These are phyloP conservation scores for Agapostemon virescens DNA, from an alignment of 2,888 invertebrate genomes.

Conservation along the genomic window DNA sequence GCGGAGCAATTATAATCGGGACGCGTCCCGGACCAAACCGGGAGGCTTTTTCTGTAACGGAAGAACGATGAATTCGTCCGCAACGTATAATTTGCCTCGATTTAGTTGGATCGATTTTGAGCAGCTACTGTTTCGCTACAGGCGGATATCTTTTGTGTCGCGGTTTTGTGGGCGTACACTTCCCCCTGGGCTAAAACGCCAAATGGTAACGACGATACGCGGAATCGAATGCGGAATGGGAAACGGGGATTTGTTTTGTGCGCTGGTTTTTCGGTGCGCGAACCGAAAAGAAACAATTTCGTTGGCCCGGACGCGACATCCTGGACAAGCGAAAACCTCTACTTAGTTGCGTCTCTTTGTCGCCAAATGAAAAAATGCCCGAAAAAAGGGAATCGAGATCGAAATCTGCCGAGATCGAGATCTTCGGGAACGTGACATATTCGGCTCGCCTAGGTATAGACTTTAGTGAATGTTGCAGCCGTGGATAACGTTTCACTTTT, in stretches of 20 bases:
- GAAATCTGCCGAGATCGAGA: slow-evolving; percentile 33
- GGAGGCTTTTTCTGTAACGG: slow-evolving; percentile 53
- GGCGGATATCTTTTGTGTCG: slow-evolving; percentile 80
- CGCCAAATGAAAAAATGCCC: slow-evolving; percentile 31
- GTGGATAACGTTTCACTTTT: background rate
- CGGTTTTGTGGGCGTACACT: slow-evolving; percentile 78
- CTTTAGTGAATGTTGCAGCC: background rate
- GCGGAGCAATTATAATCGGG: slow-evolving; percentile 51
- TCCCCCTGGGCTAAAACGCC: slow-evolving; percentile 77
- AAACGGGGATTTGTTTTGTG: slow-evolving; percentile 69
- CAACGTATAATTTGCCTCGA: slow-evolving; percentile 79
- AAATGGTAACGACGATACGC: slow-evolving; percentile 76
- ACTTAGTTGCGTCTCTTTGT: slow-evolving; percentile 56
- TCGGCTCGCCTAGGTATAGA: background rate
- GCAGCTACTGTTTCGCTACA: slow-evolving; percentile 78
- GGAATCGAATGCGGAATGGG: slow-evolving; percentile 69
- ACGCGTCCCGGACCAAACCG: slow-evolving; percentile 34
- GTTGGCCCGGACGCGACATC: slow-evolving; percentile 48
- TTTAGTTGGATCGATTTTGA: slow-evolving; percentile 77
- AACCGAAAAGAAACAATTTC: slow-evolving; percentile 62
- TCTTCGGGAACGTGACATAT: background rate
- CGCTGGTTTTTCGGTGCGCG: slow-evolving; percentile 55
- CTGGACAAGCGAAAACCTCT: slow-evolving; percentile 48
- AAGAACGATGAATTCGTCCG: slow-evolving; percentile 72
- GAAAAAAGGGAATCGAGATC: slow-evolving; percentile 55